Percentiles rank a stretch among this genome's conserved stretches.
Evolutionary conservation across 2,888 invertebrate species (phyloP).

Genomic region (Platycnemis pennipes): DNA sequence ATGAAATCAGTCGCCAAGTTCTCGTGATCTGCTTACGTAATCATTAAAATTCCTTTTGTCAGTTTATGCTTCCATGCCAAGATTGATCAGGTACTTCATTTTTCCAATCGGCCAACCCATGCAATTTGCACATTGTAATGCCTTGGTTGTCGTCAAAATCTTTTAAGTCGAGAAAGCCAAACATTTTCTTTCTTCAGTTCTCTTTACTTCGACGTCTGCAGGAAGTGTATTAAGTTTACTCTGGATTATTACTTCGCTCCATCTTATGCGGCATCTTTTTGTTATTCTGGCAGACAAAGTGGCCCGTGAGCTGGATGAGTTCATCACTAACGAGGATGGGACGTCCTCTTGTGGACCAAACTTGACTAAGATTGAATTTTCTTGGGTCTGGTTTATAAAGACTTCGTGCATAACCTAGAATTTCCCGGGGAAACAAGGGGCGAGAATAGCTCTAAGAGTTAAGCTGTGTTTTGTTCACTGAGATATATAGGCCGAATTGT

Average conservation of each 20-base stretch:
- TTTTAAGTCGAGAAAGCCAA: not conserved
- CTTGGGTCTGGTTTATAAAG: not conserved
- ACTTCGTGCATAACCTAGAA: not conserved
- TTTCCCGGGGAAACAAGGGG: not conserved
- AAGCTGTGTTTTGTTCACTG: not conserved
- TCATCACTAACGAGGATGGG: not conserved
- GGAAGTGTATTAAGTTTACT: conserved; percentile 28
- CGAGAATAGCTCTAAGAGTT: not conserved
- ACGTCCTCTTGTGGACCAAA: not conserved
- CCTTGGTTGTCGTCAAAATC: not conserved
- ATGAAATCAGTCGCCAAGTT: not conserved
- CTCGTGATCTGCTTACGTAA: not conserved
- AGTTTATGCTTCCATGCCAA: not conserved
- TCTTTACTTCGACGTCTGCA: not conserved
- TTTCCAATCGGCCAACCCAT: not conserved
- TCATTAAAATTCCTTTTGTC: not conserved
- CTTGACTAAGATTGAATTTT: not conserved
- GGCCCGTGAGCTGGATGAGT: not conserved
- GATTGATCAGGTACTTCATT: not conserved
- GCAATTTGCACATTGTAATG: not conserved
- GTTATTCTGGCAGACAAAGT: not conserved
- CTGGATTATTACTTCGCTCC: conserved; percentile 44
- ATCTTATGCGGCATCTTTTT: not conserved
- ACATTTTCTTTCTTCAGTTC: conserved; percentile 25
- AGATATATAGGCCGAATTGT: not conserved